Percentiles rank a stretch among this genome's conserved stretches.
phyloP scores from a whole-genome alignment of 2,797 vertebrate genomes.

The Xiphophorus birchmanni region DNA sequence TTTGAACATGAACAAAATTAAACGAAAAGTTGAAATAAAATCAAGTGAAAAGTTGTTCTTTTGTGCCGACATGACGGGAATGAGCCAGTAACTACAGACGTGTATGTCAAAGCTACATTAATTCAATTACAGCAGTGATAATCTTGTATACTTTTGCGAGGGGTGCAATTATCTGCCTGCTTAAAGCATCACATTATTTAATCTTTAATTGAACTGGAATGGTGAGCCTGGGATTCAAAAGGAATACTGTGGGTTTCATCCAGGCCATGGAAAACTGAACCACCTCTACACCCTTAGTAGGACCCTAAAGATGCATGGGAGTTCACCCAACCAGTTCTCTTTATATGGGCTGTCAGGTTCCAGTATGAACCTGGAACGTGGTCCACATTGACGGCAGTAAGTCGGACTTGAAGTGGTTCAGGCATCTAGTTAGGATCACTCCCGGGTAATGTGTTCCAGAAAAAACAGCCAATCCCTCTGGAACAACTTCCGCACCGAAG shows the following conservation, averaged over 20 bases:
- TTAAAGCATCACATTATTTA: background rate
- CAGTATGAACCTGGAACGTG: background rate
- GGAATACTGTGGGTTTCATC: background rate
- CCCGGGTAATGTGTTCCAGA: background rate
- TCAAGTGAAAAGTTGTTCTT: background rate
- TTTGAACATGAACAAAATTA: conserved; percentile 11
- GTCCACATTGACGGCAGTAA: background rate
- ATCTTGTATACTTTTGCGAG: background rate
- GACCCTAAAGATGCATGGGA: background rate
- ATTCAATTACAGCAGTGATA: background rate
- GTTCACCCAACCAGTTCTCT: background rate
- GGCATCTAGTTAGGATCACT: background rate
- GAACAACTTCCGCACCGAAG: background rate
- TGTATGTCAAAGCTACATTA: background rate
- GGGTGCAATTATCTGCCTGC: background rate
- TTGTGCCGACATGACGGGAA: background rate
- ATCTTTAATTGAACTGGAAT: background rate
- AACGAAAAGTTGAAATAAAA: conserved; percentile 2
- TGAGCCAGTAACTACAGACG: background rate
- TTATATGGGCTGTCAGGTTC: background rate
- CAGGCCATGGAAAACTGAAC: background rate
- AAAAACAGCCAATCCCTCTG: background rate
- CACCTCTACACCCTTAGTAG: too few relatives aligned
- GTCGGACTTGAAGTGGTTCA: too few relatives aligned
- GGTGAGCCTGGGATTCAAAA: too few relatives aligned